Conservation (phyloP, 2,113 vertebrate genomes). For the Alethe castanea region DNA sequence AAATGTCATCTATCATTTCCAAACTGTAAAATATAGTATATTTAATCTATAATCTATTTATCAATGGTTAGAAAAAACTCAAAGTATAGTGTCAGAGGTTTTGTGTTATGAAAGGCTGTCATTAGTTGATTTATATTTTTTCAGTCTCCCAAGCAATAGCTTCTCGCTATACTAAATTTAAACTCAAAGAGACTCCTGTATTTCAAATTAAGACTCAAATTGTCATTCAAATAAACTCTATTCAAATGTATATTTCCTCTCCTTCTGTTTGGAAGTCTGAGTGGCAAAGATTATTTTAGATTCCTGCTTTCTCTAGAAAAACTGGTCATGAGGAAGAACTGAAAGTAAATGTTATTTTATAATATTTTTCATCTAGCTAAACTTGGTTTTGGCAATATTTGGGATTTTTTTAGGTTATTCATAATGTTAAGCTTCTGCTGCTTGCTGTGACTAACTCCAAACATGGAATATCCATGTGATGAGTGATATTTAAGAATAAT, state of each 20-base stretch:
- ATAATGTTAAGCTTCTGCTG: neutral
- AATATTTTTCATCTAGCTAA: neutral
- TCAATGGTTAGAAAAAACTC: neutral
- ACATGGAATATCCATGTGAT: neutral
- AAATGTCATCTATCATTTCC: neutral
- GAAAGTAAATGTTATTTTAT: neutral
- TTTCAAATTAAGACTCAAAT: neutral
- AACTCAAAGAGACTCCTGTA: neutral
- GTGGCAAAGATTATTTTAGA: neutral
- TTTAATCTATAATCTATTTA: neutral
- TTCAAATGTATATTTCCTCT: neutral
- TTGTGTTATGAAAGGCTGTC: neutral
- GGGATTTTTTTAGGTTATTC: neutral
- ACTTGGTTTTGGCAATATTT: neutral
- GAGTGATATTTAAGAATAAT: neutral
- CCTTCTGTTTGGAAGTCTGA: neutral
- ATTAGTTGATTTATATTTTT: neutral
- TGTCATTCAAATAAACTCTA: neutral
- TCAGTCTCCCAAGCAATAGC: neutral
- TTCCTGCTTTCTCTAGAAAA: neutral
- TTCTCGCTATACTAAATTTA: neutral
- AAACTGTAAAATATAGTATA: neutral
- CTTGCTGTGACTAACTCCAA: neutral
- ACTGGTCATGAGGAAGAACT: neutral
- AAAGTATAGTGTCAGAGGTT: neutral